Evolutionary conservation across 2,888 invertebrate species (phyloP), one percentile per base, ranked within the genome.

Genomic region (Tenthredo mesomela): DNA sequence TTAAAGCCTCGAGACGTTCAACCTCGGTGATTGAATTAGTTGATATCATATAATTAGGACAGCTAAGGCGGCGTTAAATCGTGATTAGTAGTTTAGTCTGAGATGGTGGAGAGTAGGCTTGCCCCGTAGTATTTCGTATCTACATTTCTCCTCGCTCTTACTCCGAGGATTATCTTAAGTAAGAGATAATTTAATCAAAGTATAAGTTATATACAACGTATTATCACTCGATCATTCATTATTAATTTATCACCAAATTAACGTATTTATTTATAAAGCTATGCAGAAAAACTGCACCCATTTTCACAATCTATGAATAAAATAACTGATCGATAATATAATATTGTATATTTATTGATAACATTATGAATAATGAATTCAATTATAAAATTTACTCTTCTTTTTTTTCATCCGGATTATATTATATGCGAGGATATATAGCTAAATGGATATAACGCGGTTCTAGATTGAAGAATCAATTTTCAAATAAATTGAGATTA

Each of bases 21-120:
- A 50, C 54, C 54, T 77, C 50, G 50, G 25, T 77, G 50, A 77
- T 77, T 77, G 29, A 77, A 77, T 77, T 50, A 50, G 47, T 77
- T 50, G 75, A 77, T 50, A 77, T 54, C 77, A 50, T 77, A 50
- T 50, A 54, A 77, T 77, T 77, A 77, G 77, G 77, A 50, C 21
- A 54, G 50, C 50, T 54, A 77, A 77, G 77, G 54, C 77, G 33
- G 77, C 40, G 50, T 50, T 50, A 29, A 33, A 77, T 77, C 77
- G 40, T 29, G 77, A 77, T 54, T 77, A 77, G 29, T 33, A 50
- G 47, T 50, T 33, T 40, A 54, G 50, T 54, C 33, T 47, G 25
- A 29, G 25, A 29, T 61, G 29, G 12, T 9, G 33, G 67, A 67
- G 67, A 33, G 29, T 67, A 67, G 67, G 29, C 33, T 33, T 67